These are phyloP conservation scores for Globia sparganii DNA, from an alignment of 2,888 invertebrate species.

Conservation along the genomic window DNA sequence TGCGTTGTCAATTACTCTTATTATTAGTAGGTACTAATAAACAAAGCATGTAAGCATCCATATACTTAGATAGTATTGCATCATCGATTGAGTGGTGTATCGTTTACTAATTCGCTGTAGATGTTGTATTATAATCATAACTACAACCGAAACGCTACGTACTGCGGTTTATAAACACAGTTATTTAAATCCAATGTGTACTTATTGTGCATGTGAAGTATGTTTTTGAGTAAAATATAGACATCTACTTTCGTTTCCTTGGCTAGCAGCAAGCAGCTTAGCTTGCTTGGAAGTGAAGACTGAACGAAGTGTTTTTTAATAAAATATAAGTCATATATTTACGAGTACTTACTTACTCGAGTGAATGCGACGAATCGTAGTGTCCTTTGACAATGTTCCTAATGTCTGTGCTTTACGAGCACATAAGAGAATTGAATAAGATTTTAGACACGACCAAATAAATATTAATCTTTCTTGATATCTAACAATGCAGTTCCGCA, in stretches of 20 bases:
- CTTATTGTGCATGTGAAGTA: slow-evolving; percentile 22
- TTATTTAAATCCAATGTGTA: slow-evolving; percentile 40
- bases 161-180: slow-evolving; percentile 47
- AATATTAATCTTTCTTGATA: not conserved
- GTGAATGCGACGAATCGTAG: not conserved
- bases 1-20: slow-evolving; percentile 13
- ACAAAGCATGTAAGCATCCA: slow-evolving; percentile 33
- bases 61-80: slow-evolving; percentile 32
- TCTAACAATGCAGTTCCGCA: not conserved
- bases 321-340: not conserved
- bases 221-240: slow-evolving; percentile 11
- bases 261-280: not conserved
- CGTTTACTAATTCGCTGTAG: slow-evolving; percentile 21
- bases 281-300: not conserved
- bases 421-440: not conserved
- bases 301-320: no score
- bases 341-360: not conserved
- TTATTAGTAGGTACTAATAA: slow-evolving; percentile 19
- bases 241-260: not conserved
- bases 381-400: not conserved
- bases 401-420: not conserved
- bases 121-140: slow-evolving; percentile 34
- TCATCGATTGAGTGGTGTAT: slow-evolving; percentile 34
- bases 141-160: slow-evolving; percentile 28
- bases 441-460: not conserved